Conservation (phyloP, 2,888 invertebrate species). For the Phytoseiulus persimilis region DNA sequence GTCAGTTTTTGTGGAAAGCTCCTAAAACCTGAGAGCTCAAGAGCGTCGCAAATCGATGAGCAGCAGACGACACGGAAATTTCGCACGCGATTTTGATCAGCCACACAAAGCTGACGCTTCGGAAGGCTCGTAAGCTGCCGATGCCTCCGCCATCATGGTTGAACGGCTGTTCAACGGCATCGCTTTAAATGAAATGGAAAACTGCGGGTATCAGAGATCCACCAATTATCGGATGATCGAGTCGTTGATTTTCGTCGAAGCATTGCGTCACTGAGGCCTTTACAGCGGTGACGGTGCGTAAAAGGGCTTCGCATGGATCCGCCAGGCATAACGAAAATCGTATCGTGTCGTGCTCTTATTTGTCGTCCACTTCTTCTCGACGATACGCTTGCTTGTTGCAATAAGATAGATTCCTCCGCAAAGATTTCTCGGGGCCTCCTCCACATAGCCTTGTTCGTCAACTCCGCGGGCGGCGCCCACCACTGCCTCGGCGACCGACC, state of each 20-base stretch:
- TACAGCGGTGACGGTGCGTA: no score
- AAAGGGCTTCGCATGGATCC: not conserved
- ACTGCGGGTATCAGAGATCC: not conserved
- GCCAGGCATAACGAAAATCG: not conserved
- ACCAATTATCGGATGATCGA: not conserved
- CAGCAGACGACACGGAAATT: not conserved
- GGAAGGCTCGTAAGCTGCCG: not conserved
- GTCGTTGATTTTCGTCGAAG: not conserved
- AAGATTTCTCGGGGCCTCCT: not conserved
- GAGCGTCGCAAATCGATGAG: not conserved
- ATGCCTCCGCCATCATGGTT: not conserved
- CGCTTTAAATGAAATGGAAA: not conserved
- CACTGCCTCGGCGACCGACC: not conserved
- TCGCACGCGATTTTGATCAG: not conserved
- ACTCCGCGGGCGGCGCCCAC: constrained; percentile 5
- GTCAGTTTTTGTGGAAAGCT: not conserved
- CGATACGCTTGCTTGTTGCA: not conserved
- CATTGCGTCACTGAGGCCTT: not conserved
- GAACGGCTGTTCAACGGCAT: not conserved
- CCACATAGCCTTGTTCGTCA: not conserved
- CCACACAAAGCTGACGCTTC: not conserved
- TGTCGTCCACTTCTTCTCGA: not conserved
- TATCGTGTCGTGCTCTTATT: not conserved
- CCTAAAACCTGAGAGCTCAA: not conserved
- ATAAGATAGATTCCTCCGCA: not conserved